phyloP scores from a whole-genome alignment of 64 coral and sea anemone genomes.

The Pocillopora verrucosa region DNA sequence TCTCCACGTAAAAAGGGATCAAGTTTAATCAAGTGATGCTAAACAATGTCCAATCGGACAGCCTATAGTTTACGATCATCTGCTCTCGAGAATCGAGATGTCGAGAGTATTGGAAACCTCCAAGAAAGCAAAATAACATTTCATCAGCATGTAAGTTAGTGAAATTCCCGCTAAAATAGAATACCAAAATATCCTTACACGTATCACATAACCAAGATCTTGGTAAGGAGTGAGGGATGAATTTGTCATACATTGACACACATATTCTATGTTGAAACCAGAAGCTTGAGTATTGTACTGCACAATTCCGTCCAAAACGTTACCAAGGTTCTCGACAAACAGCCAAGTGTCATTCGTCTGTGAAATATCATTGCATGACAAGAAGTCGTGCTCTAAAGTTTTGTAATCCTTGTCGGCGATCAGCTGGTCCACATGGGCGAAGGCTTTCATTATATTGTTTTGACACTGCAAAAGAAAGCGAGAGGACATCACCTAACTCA shows the following conservation, averaged over 20 bases:
- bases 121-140: too few species aligned
- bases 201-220: constrained; percentile 35
- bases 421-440: constrained; percentile 55
- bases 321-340: constrained; percentile 54
- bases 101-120: too few species aligned
- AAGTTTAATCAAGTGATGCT: too few species aligned
- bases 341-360: constrained; percentile 58
- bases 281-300: constrained; percentile 67
- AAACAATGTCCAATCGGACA: too few species aligned
- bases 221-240: constrained; percentile 55
- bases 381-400: constrained; percentile 65
- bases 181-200: constrained; percentile 32
- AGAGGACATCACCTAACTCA: neutral
- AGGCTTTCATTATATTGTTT: constrained; percentile 65
- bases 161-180: too few species aligned
- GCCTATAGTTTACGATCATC: too few species aligned
- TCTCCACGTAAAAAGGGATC: too few species aligned
- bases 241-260: constrained; percentile 61
- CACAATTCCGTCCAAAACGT: constrained; percentile 54
- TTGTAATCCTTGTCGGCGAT: constrained; percentile 43
- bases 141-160: too few species aligned
- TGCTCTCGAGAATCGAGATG: too few species aligned
- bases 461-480: constrained; percentile 48
- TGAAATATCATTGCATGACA: constrained; percentile 65
- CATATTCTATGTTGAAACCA: constrained; percentile 10